Percentiles rank a stretch among this genome's conserved stretches.
Conservation (phyloP, 2,888 invertebrate species). For the Dugesia japonica region DNA sequence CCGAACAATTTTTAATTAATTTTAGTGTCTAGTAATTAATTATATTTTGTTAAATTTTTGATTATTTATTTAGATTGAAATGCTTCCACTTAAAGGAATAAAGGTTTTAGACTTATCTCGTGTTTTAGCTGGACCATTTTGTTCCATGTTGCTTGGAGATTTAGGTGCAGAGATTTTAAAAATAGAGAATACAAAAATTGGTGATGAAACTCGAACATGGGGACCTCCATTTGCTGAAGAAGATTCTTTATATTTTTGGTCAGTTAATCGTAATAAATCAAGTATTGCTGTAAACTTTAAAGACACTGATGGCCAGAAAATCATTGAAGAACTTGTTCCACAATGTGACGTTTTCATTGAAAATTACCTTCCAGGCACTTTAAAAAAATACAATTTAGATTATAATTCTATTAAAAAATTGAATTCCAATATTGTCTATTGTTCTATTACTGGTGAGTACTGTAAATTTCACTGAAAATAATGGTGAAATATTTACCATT, state of each 20-base stretch:
- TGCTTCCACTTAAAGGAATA: constrained; percentile 38
- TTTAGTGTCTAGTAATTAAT: too few relatives aligned
- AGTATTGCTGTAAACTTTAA: constrained; percentile 75
- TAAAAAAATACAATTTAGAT: constrained; percentile 61
- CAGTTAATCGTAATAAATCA: constrained; percentile 74
- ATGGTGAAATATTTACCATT: too few relatives aligned
- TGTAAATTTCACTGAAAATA: not conserved
- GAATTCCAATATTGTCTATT: constrained; percentile 70
- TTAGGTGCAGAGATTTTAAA: constrained; percentile 79
- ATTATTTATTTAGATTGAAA: not conserved
- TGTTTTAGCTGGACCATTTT: constrained; percentile 79
- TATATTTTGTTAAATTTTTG: too few relatives aligned
- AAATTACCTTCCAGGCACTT: constrained; percentile 78
- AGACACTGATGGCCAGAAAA: constrained; percentile 52
- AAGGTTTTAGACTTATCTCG: constrained; percentile 47
- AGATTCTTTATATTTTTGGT: constrained; percentile 62
- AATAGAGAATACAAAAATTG: constrained; percentile 65
- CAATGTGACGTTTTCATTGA: constrained; percentile 75
- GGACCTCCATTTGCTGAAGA: constrained; percentile 67
- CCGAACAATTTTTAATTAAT: too few relatives aligned
- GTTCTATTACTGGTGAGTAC: constrained; percentile 62
- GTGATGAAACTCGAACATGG: constrained; percentile 79
- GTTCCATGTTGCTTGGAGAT: constrained; percentile 79
- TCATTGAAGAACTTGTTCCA: constrained; percentile 54
- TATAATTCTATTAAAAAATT: constrained; percentile 58